A percentile compares a stretch with the other conserved stretches of the same genome.
These are phyloP conservation scores for Helarctos malayanus DNA, from an alignment of 2,797 vertebrate genomes.

Conservation along the genomic window DNA sequence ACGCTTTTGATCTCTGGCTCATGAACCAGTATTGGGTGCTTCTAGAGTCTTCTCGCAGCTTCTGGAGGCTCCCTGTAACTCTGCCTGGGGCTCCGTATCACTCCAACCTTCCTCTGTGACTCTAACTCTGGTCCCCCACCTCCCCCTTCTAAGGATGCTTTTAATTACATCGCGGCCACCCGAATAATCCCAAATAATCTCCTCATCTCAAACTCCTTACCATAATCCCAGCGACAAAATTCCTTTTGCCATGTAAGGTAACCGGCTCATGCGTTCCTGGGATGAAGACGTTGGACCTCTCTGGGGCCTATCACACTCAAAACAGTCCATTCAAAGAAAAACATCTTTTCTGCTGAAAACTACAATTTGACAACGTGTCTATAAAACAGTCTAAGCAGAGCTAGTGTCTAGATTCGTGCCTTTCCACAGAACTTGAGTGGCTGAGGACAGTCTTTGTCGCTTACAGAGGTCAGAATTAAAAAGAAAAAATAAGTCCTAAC, in stretches of 20 bases:
- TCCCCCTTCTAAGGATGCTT: neutral
- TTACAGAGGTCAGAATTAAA: neutral
- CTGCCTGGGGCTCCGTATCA: rapidly evolving
- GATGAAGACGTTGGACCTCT: neutral
- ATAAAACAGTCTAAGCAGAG: neutral
- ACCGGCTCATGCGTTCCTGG: neutral
- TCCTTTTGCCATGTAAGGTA: neutral
- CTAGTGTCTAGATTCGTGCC: neutral
- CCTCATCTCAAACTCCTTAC: neutral
- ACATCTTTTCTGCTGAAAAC: neutral
- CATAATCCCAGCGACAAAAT: neutral
- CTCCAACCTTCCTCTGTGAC: neutral
- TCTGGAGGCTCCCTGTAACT: neutral
- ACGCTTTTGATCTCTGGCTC: neutral
- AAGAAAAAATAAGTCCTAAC: neutral
- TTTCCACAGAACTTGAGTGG: neutral
- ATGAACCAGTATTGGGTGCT: too few species aligned
- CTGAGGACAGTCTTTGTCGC: neutral
- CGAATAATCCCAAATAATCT: neutral
- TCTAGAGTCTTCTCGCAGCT: neutral
- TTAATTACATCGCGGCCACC: neutral
- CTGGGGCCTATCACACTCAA: neutral
- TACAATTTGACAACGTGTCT: neutral
- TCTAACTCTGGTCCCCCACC: neutral
- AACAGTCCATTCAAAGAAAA: neutral